phyloP scores from a whole-genome alignment of 2,888 invertebrate species.

The Atrina japonica region DNA sequence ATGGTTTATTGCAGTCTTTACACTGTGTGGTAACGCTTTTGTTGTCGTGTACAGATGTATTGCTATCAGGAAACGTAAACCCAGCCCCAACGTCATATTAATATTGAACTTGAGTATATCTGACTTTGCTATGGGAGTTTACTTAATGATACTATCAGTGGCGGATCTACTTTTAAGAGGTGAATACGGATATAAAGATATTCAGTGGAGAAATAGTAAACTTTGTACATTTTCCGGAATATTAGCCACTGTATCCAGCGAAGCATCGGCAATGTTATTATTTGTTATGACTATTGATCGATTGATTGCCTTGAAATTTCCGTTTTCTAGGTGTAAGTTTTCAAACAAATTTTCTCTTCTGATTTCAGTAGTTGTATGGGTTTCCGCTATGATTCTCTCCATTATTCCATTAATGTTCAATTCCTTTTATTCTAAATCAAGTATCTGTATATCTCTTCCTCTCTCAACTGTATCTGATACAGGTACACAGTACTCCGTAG shows the following conservation, averaged over 20 bases:
- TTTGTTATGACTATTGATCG: slow-evolving; percentile 13
- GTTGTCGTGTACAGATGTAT: background rate
- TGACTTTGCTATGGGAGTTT: slow-evolving; percentile 18
- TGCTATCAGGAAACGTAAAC: too few relatives aligned
- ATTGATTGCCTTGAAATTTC: background rate
- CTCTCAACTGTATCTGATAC: background rate
- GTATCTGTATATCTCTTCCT: slow-evolving; percentile 2
- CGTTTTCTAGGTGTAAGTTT: background rate
- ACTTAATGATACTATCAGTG: slow-evolving; percentile 1
- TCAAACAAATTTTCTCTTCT: background rate
- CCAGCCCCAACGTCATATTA: background rate
- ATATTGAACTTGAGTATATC: slow-evolving; percentile 8
- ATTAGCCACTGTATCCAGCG: slow-evolving; percentile 14
- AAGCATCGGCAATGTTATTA: slow-evolving; percentile 11
- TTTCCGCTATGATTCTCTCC: background rate
- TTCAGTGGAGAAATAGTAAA: background rate
- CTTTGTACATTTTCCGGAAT: slow-evolving; percentile 1
- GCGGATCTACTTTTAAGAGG: background rate
- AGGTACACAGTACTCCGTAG: background rate
- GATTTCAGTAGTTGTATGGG: background rate
- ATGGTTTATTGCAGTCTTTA: background rate
- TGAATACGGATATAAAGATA: background rate
- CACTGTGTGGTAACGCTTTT: background rate
- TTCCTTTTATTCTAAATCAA: background rate
- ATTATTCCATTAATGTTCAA: background rate